phyloP scores from a whole-genome alignment of 2,888 invertebrate genomes.

The Linnaemya tessellans region DNA sequence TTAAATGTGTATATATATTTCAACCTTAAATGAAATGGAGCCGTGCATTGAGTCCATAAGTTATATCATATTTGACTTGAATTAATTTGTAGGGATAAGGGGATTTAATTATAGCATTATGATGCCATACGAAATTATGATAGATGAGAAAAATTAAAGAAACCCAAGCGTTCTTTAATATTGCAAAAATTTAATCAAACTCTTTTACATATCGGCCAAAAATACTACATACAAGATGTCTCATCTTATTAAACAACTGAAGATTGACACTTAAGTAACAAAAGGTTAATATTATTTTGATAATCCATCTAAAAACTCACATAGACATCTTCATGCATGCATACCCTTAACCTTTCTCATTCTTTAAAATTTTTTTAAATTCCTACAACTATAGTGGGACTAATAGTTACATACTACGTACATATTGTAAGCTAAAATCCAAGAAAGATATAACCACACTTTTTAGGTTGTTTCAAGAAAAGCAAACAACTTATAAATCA shows the following conservation, averaged over 20 bases:
- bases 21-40: too few species aligned
- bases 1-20: too few species aligned
- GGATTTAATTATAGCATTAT: background rate
- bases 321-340: background rate
- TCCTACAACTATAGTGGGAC: too few species aligned
- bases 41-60: too few species aligned
- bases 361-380: background rate
- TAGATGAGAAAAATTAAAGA: background rate
- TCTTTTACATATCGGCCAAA: background rate
- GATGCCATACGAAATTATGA: too few species aligned
- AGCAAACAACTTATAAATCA: too few species aligned
- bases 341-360: background rate
- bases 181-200: slow-evolving; percentile 12
- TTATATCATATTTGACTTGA: too few species aligned
- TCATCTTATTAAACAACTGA: slow-evolving; percentile 33
- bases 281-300: slow-evolving; percentile 25
- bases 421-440: background rate
- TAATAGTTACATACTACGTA: too few species aligned
- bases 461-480: too few species aligned
- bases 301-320: background rate
- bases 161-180: background rate
- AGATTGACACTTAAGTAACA: slow-evolving; percentile 38
- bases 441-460: background rate
- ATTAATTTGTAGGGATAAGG: slow-evolving; percentile 1
- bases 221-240: background rate